These are phyloP conservation scores for Acrossocheilus wenchowensis DNA, from an alignment of 2,797 vertebrate genomes.

Conservation along the genomic window DNA sequence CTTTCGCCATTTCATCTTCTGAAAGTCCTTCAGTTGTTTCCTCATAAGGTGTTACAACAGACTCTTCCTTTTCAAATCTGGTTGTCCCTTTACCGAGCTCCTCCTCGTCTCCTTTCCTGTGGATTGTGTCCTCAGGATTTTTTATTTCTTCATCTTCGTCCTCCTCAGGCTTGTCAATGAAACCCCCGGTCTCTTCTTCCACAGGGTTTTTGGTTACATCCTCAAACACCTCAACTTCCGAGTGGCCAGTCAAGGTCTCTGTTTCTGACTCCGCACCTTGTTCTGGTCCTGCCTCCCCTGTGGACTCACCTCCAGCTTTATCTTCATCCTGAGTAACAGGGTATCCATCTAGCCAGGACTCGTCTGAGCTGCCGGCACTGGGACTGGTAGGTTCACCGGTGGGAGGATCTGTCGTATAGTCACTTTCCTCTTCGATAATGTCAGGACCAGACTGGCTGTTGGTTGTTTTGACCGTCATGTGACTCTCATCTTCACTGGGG, in stretches of 20 bases:
- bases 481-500: constrained; percentile 68
- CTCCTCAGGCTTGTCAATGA: constrained; percentile 9
- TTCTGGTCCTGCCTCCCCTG: constrained; percentile 67
- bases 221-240: constrained; percentile 50
- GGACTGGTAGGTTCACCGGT: constrained; percentile 53
- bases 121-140: constrained; percentile 16
- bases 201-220: constrained; percentile 58
- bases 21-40: constrained; percentile 29
- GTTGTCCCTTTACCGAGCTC: constrained; percentile 15
- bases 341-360: constrained; percentile 92
- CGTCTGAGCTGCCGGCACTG: constrained; percentile 75
- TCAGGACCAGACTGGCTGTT: constrained; percentile 65
- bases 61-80: constrained; percentile 3
- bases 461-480: constrained; percentile 73
- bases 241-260: constrained; percentile 45
- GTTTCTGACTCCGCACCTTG: constrained; percentile 39
- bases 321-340: constrained; percentile 77
- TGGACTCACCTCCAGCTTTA: constrained; percentile 72
- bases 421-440: constrained; percentile 67
- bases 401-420: constrained; percentile 49
- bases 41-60: constrained; percentile 20
- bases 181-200: constrained; percentile 64
- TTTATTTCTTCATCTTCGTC: constrained; percentile 53
- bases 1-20: constrained; percentile 45
- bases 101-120: constrained; percentile 27